phyloP scores from a whole-genome alignment of 1,140 invertebrate species.

The Aphelinus certus region DNA sequence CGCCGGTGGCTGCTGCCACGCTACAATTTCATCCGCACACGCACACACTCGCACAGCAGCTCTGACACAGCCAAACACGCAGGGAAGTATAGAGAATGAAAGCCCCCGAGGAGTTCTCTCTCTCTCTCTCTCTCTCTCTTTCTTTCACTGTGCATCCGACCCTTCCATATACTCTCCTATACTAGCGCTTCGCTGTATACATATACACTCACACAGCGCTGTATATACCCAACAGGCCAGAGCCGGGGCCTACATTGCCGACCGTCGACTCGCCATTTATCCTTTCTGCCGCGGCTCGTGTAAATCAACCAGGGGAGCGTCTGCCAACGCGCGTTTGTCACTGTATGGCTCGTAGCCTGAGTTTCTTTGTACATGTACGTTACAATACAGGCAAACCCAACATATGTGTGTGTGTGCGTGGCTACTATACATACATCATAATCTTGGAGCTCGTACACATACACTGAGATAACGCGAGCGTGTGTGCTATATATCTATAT shows the following conservation, averaged over 20 bases:
- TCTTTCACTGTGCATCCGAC: neutral
- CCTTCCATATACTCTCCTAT: neutral
- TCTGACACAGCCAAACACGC: no score
- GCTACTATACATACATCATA: neutral
- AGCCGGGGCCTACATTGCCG: conserved; percentile 14
- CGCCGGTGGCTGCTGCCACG: neutral
- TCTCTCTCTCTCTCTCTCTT: neutral
- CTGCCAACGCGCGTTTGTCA: no score
- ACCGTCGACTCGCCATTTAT: conserved; percentile 13
- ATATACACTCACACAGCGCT: neutral
- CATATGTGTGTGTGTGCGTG: neutral
- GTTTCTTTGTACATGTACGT: no score
- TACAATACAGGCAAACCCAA: neutral
- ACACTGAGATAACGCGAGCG: neutral
- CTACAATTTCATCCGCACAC: neutral
- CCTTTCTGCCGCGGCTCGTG: neutral
- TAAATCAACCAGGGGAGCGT: neutral
- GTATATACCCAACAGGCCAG: neutral
- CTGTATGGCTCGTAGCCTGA: neutral
- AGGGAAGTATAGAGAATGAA: no score
- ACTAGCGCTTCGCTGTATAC: neutral
- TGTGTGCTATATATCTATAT: neutral
- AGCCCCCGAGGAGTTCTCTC: neutral
- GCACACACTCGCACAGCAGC: no score
- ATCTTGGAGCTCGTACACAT: neutral